Percentiles rank a stretch among this genome's conserved stretches.
Conservation (phyloP, 2,888 invertebrate genomes). For the Cataglyphis livida region DNA sequence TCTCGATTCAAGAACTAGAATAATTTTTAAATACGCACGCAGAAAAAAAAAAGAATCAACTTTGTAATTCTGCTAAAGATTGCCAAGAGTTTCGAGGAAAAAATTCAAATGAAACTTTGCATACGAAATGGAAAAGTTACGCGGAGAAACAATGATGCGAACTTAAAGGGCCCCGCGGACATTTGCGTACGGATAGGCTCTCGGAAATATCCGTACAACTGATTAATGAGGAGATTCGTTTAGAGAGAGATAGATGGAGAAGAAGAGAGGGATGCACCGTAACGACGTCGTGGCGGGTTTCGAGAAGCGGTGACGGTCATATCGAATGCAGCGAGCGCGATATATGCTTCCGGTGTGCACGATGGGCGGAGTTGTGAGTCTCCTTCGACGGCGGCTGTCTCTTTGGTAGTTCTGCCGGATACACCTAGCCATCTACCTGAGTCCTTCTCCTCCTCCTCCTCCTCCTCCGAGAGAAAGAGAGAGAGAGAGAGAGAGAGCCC, state of each 20-base stretch:
- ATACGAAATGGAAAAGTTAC: neutral
- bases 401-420: slow-evolving; percentile 76
- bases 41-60: neutral
- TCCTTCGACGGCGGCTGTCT: slow-evolving; percentile 75
- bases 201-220: neutral
- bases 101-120: neutral
- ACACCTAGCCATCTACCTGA: slow-evolving; percentile 46
- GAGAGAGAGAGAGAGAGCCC: slow-evolving; percentile 27
- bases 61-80: neutral
- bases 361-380: slow-evolving; percentile 78
- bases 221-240: slow-evolving; percentile 45
- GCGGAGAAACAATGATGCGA: neutral
- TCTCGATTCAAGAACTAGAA: neutral
- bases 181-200: neutral
- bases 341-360: slow-evolving; percentile 83
- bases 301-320: slow-evolving; percentile 72
- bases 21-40: neutral
- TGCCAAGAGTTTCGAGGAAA: neutral
- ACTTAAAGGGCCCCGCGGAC: neutral
- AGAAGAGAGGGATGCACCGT: slow-evolving; percentile 56
- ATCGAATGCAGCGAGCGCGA: slow-evolving; percentile 84
- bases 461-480: neutral
- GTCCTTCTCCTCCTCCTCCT: neutral
- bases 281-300: slow-evolving; percentile 67
- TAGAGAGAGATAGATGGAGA: neutral